Evolutionary conservation across 2,113 vertebrate genomes (phyloP).

Genomic region (Aythya baeri): DNA sequence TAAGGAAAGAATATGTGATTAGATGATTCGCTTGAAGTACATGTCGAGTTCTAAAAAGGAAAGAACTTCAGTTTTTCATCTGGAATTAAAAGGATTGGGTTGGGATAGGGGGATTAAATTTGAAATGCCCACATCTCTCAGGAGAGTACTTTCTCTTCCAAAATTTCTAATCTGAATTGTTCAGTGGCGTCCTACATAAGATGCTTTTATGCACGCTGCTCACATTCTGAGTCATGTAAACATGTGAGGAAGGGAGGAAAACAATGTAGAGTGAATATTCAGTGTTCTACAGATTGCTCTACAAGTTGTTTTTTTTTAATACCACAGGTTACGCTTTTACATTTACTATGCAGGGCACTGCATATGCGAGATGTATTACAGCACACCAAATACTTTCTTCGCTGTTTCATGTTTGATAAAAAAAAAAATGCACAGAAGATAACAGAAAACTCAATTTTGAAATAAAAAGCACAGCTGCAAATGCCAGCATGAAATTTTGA

Average conservation of each 20-base stretch:
- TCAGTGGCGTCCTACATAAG: not conserved
- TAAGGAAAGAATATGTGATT: not conserved
- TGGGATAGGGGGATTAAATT: not conserved
- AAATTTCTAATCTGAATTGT: conserved; percentile 1
- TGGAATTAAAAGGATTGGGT: not conserved
- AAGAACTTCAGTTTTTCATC: not conserved
- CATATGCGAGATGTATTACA: not conserved
- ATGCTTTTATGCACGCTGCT: not conserved
- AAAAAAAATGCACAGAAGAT: not conserved
- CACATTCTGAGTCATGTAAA: not conserved
- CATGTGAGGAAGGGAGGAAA: not conserved
- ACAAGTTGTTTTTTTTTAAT: not conserved
- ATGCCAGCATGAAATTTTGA: conserved; percentile 14
- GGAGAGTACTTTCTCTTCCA: not conserved
- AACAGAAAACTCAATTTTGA: not conserved
- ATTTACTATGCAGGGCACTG: not conserved
- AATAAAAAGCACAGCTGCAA: conserved; percentile 13
- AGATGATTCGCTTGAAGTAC: not conserved
- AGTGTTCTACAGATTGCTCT: not conserved
- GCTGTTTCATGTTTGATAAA: not conserved
- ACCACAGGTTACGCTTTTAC: not conserved
- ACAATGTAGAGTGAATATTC: not conserved
- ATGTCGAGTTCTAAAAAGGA: not conserved
- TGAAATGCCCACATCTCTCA: not conserved
- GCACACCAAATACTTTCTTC: not conserved